Evolutionary conservation across 2,888 invertebrate species (phyloP).

Genomic region (Eristalis intricaria): DNA sequence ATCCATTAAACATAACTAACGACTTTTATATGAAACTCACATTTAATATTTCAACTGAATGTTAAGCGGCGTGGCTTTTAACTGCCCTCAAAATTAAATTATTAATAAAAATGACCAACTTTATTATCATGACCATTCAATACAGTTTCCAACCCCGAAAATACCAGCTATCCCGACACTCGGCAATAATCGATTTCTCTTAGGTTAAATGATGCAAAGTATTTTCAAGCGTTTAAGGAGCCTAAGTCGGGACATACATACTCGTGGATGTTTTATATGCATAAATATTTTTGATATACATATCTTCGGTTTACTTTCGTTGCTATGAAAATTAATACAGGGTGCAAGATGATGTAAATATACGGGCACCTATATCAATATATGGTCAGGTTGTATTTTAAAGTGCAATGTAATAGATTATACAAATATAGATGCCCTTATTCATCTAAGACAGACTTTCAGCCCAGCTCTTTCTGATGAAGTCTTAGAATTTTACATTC

Average conservation of each 20-base stretch:
- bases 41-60: constrained; percentile 33
- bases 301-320: too few species aligned
- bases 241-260: background rate
- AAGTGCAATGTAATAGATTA: too few species aligned
- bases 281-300: background rate
- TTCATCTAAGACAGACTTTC: too few species aligned
- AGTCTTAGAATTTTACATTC: too few species aligned
- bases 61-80: background rate
- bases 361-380: too few species aligned
- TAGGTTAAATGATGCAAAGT: constrained; percentile 55
- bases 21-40: constrained; percentile 44
- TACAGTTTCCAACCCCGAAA: background rate
- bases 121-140: constrained; percentile 64
- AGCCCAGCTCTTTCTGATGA: too few species aligned
- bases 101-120: constrained; percentile 63
- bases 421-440: too few species aligned
- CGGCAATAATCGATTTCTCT: constrained; percentile 44
- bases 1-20: constrained; percentile 58
- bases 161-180: background rate
- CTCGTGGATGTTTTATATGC: background rate
- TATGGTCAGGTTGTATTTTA: too few species aligned
- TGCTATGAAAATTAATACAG: too few species aligned
- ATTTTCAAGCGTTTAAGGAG: constrained; percentile 36
- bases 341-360: too few species aligned
- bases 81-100: constrained; percentile 22